These are phyloP conservation scores for Diglossa cyanea DNA, from an alignment of 2,797 vertebrate species.

Conservation along the genomic window DNA sequence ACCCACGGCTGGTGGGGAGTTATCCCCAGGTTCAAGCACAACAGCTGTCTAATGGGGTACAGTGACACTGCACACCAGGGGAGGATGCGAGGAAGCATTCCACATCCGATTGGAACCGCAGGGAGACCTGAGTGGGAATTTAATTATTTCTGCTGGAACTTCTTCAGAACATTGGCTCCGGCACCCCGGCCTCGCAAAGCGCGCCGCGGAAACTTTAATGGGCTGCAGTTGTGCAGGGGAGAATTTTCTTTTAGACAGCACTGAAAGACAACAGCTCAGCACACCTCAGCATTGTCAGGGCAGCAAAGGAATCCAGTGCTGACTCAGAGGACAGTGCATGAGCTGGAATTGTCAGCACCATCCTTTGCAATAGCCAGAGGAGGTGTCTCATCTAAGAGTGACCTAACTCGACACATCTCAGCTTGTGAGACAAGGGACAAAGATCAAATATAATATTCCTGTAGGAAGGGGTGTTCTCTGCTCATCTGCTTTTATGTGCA, in stretches of 20 bases:
- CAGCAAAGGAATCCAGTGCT: neutral
- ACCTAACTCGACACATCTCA: neutral
- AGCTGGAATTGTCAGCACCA: neutral
- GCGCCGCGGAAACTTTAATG: neutral
- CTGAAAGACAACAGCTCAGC: neutral
- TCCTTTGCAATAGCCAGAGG: neutral
- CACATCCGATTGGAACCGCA: constrained; percentile 49
- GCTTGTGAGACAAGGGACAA: neutral
- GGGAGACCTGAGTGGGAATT: constrained; percentile 31
- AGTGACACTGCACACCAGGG: constrained; percentile 35
- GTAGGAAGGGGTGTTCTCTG: neutral
- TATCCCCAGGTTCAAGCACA: constrained; percentile 34
- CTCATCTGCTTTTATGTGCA: neutral
- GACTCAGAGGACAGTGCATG: neutral
- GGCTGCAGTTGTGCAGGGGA: neutral
- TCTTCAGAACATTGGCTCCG: constrained; percentile 47
- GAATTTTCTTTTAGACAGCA: neutral
- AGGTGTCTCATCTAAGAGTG: neutral
- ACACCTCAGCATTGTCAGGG: neutral
- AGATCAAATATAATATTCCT: neutral
- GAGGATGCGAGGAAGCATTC: neutral
- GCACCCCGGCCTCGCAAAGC: neutral
- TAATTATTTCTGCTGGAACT: constrained; percentile 59
- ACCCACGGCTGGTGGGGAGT: neutral
- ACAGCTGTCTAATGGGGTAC: constrained; percentile 55